Base-by-base conservation (phyloP, 2,797 vertebrate genomes). In the Mycteria americana region DNA sequence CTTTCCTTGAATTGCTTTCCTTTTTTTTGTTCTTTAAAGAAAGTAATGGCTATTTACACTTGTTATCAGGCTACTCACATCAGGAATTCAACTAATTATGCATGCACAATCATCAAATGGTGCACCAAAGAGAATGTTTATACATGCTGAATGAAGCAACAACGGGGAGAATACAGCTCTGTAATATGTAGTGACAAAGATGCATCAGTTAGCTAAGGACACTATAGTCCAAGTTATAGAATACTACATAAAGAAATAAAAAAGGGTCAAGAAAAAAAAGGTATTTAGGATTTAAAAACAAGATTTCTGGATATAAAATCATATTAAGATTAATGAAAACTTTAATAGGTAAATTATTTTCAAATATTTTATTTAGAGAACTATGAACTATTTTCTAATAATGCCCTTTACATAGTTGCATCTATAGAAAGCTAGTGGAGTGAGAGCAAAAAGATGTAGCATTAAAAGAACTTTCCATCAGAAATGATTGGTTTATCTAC, bases 381-480 rank as follows among this genome's bases (percentile, higher is more conserved):
- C 95, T 93, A 84, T 76, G 74, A 90, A 81, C 88, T 96, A 96
- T 79, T 92, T 88, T 81, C 89, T 95, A 91, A 80, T 95, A 97
- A 97, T 95, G 93, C 94, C 96, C 96, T 96, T 97, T 97, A 95
- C 95, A 96, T 59, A 80, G 50, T 78, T 92, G 53, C 43, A 85
- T 95, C 89, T 97, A 93, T 69, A 88, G 94, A 95, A 96, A 96
- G 95, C 96, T 92, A 84, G 56, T 51, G 78, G 76, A 92, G 60
- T 88, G 74, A 93, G 62, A 96, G 73, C 57, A 87, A 74, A 91
- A 93, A 69, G 75, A 89, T 41, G 57, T 15, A 68, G 37, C 77
- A 70, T 80, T 69, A 82, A 73, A 93, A 88, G 45, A 89, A 62
- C 59, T 87, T 80, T 92, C 53, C 54, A 74, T 83, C 94, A 87